Evolutionary conservation across 1,140 invertebrate species (phyloP).

Genomic region (Homalodisca vitripennis): DNA sequence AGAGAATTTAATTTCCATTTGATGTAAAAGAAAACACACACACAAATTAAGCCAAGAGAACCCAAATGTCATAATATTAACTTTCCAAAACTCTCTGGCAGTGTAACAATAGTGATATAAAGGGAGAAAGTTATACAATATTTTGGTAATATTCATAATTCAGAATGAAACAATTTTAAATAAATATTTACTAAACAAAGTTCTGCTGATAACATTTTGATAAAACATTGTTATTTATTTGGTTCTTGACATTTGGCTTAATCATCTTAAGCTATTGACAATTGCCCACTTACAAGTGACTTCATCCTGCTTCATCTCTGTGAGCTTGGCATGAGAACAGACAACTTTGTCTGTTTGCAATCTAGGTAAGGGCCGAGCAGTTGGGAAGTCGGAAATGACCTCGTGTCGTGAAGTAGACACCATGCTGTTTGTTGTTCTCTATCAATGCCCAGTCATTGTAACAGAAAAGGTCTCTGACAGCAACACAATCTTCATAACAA

Average conservation of each 20-base stretch:
- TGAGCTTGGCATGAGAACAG: slow-evolving; percentile 81
- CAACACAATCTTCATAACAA: slow-evolving; percentile 91
- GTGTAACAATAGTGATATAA: too few species aligned
- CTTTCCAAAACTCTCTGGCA: too few species aligned
- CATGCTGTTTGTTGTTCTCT: slow-evolving; percentile 81
- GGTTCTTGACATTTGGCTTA: neutral
- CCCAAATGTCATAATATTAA: too few species aligned
- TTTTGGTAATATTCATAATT: too few species aligned
- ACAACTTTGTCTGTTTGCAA: slow-evolving; percentile 57
- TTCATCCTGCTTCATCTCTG: slow-evolving; percentile 71
- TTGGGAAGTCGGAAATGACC: slow-evolving; percentile 86
- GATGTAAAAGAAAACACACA: too few species aligned
- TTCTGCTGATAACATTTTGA: neutral
- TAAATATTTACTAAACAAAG: too few species aligned
- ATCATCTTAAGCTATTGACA: neutral
- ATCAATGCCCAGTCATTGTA: slow-evolving; percentile 90
- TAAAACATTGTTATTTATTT: neutral
- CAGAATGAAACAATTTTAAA: too few species aligned
- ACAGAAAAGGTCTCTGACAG: slow-evolving; percentile 86
- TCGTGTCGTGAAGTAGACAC: slow-evolving; percentile 73
- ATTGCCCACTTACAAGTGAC: slow-evolving; percentile 66
- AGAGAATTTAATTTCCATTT: too few species aligned
- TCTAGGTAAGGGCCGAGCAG: slow-evolving; percentile 76
- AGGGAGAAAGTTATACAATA: too few species aligned
- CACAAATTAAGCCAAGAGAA: too few species aligned